Evolutionary conservation across 2,113 vertebrate genomes (phyloP).

Genomic region (Carlito syrichta): DNA sequence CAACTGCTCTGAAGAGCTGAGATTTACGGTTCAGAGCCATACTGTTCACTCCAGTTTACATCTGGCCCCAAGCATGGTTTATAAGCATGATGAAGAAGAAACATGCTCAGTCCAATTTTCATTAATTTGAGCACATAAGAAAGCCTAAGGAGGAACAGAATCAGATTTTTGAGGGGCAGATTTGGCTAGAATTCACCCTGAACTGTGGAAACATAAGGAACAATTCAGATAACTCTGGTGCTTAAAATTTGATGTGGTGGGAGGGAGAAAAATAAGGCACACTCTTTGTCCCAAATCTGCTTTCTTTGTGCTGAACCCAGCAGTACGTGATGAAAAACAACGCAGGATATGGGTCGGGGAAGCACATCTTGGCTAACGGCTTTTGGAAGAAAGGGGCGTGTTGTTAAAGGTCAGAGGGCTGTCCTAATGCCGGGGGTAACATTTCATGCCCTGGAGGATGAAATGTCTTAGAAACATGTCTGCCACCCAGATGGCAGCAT

Average conservation of each 20-base stretch:
- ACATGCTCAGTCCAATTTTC: constrained; percentile 68
- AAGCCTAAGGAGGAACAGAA: not conserved
- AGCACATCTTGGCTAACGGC: not conserved
- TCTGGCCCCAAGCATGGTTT: constrained; percentile 76
- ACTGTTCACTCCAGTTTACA: constrained; percentile 77
- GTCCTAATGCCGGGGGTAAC: not conserved
- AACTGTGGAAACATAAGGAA: not conserved
- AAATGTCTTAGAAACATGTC: constrained; percentile 22
- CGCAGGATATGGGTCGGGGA: not conserved
- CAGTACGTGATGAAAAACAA: not conserved
- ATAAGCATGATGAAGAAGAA: constrained; percentile 78
- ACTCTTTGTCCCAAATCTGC: not conserved
- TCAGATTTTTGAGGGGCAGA: not conserved
- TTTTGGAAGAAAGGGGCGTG: constrained; percentile 37
- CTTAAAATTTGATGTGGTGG: not conserved
- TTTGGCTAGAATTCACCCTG: constrained; percentile 13
- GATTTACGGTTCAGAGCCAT: constrained; percentile 75
- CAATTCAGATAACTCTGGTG: not conserved
- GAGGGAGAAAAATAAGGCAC: not conserved
- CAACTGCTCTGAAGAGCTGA: constrained; percentile 67
- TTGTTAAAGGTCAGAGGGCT: constrained; percentile 30
- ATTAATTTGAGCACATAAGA: constrained; percentile 3
- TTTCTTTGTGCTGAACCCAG: not conserved
- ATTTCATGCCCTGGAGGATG: not conserved
- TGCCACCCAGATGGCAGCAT: constrained; percentile 61